phyloP scores from a whole-genome alignment of 2,113 vertebrate species.

The Naja naja region DNA sequence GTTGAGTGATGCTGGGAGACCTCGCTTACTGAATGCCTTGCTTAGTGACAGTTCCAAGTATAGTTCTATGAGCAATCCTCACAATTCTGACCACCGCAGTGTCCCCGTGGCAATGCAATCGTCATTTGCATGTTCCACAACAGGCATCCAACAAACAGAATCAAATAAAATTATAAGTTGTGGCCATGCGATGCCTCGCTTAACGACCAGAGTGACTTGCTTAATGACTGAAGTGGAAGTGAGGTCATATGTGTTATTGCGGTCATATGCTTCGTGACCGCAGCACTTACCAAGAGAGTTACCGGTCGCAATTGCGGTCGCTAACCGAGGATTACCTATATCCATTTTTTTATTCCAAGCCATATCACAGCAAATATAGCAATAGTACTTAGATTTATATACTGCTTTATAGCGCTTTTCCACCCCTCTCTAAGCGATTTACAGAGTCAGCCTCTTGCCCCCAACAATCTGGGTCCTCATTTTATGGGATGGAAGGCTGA shows the following conservation, averaged over 20 bases:
- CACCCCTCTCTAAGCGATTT: no score
- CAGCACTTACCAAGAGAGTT: no score
- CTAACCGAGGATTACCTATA: not conserved
- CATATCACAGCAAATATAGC: not conserved
- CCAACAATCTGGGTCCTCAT: no score
- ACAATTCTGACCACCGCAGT: not conserved
- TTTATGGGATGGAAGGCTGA: no score
- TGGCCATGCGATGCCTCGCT: not conserved
- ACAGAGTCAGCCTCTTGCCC: no score
- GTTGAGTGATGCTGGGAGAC: not conserved
- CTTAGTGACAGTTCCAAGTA: not conserved
- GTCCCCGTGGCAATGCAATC: no score
- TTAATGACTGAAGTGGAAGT: not conserved
- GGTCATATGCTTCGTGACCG: no score
- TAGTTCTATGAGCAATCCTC: not conserved
- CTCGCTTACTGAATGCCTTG: not conserved
- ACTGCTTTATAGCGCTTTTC: no score
- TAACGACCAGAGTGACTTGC: not conserved
- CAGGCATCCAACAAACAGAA: not conserved
- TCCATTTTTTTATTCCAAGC: not conserved
- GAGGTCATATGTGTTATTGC: no score
- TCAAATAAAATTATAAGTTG: not conserved
- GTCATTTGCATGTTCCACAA: not conserved
- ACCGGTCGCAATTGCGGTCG: no score
- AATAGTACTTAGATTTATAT: no score